Evolutionary conservation across 2,888 invertebrate genomes (phyloP).

Genomic region (Apotomis capreana): DNA sequence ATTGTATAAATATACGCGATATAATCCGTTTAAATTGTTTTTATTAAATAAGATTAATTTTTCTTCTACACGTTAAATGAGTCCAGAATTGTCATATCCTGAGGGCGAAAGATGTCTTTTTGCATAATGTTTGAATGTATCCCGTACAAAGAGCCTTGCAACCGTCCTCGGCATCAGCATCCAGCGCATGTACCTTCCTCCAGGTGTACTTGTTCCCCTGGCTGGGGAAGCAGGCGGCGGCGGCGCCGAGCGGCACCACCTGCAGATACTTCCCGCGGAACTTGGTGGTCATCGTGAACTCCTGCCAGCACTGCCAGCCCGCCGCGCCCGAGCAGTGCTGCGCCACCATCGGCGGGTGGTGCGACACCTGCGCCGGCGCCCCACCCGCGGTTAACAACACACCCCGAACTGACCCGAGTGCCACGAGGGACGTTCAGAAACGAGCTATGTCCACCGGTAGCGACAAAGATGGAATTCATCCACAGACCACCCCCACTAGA

Average conservation of each 20-base stretch:
- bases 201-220: conserved; percentile 96
- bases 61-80: too few species aligned
- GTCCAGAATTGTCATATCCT: too few species aligned
- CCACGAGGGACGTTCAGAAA: conserved; percentile 13
- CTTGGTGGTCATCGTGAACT: conserved; percentile 99
- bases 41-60: too few species aligned
- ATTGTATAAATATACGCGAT: too few species aligned
- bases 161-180: neutral
- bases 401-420: conserved; percentile 6
- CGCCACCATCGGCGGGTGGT: conserved; percentile 99
- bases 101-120: too few species aligned
- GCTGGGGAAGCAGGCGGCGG: conserved; percentile 86
- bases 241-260: conserved; percentile 89
- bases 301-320: conserved; percentile 98
- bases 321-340: conserved; percentile 94
- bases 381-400: conserved; percentile 2
- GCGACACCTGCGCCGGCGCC: conserved; percentile 87
- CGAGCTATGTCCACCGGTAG: neutral
- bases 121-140: too few species aligned
- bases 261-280: conserved; percentile 99
- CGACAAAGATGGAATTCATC: too few species aligned
- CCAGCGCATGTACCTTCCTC: conserved; percentile 87
- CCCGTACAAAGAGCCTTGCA: too few species aligned
- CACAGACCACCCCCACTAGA: too few species aligned
- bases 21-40: too few species aligned